Base-by-base conservation (phyloP, 2,113 vertebrate species). In the Entomyzon cyanotis region DNA sequence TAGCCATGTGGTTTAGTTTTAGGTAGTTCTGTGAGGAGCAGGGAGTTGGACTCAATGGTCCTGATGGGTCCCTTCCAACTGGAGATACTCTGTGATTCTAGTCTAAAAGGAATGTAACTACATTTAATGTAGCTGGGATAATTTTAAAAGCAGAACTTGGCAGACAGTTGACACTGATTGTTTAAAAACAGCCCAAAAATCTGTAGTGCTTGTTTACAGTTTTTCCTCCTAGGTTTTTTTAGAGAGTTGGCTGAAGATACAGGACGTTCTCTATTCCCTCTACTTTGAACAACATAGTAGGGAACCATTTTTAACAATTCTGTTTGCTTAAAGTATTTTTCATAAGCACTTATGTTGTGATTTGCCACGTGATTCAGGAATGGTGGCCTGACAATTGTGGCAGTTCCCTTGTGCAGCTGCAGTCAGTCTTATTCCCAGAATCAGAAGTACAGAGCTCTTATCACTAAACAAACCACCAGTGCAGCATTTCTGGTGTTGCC, bases 101-200 rank as follows among this genome's bases (percentile, higher is more conserved):
- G 76, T 70, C 69, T 59, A 35, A 70, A 84, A 89, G 47, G 42
- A 81, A 52, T 56, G 18, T 69, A 69, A 47, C 58, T 87, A 16
- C 16, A 27, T 70, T 50, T 75, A 46, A 76, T 41, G 47, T 53
- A 65, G 64, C 31, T 88, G 50, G 58, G 47, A 49, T 94, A 73
- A 53, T 86, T 94, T 88, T 80, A 74, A 90, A 86, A 92, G 59
- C n/a, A 55, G 68, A 42, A 55, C 74, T 77, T 94, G 68, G 71
- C 70, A 77, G 79, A 62, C 67, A 55, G 1, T n/a, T n/a, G 41
- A 46, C 49, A 49, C 24, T 27, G 56, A 69, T 59, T 31, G 41
- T 60, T 92, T 77, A 65, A 91, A 65, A 88, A n/a, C 74, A 84
- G 42, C 42, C 71, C 46, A 15, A 16, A 71, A 87, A 67, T 31